Evolutionary conservation across 2,888 invertebrate species (phyloP), one percentile per base, ranked within the genome.

Genomic region (Phania funesta): DNA sequence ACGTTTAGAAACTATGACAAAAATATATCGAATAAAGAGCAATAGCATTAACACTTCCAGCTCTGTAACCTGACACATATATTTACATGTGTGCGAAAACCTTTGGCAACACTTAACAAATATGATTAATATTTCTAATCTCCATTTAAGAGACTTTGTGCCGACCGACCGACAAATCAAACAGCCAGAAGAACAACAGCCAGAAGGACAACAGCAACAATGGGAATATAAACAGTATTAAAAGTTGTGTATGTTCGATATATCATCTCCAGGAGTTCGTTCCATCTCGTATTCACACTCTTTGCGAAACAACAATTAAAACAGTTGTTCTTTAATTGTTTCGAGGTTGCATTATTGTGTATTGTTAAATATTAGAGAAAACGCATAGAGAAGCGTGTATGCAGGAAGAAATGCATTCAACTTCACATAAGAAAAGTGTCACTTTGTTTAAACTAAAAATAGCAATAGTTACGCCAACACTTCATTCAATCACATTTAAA

Each of bases 401-500:
- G 32, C 24, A 35, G 29, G 6, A 16, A 22, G 7, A 44, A 54
- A 41, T 67, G 60, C 71, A 80, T 71, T 71, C 67, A 50, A 52
- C 54, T 76, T 5, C 32, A 22, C 41, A 38, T 48, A 26, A 41
- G 16, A 29, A 50, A n/a, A n/a, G 38, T 77, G 56, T 56, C 54
- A 58, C 68, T 78, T 78, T 78, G 64, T 74, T 58, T n/a, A 35
- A 58, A 24, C 16, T 48, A 44, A 56, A 70, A 41, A 64, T 32
- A 50, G n/a, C 48, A 41, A 74, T 52, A 65, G 48, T 62, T 29
- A 62, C 67, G 35, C n/a, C 20, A 62, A 35, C 44, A 58, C 48
- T 67, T 41, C 22, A 50, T 20, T 74, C 65, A 58, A 44, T 68
- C 62, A 68, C 26, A 68, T 80, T 73, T 26, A 44, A 67, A 60